Evolutionary conservation across 1,140 invertebrate species (phyloP).

Genomic region (Aphaenogaster rudis): DNA sequence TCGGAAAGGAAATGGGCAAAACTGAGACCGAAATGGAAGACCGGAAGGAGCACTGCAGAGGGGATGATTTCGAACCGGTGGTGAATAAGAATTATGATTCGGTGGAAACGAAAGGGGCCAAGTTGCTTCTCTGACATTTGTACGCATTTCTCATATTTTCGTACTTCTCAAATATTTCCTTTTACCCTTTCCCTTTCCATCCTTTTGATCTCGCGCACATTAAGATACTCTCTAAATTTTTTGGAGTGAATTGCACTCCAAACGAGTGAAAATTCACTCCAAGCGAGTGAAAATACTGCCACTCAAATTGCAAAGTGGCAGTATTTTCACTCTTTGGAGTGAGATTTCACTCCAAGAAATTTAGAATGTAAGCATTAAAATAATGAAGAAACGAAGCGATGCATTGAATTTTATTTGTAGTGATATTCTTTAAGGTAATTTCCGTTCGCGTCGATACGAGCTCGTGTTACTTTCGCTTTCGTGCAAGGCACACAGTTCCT

Average conservation of each 20-base stretch:
- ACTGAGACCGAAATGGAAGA: constrained; percentile 71
- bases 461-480: constrained; percentile 45
- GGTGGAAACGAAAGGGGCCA: constrained; percentile 78
- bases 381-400: not conserved
- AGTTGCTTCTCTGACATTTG: constrained; percentile 62
- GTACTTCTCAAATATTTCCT: not conserved
- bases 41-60: constrained; percentile 67
- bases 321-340: too few relatives aligned
- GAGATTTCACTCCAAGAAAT: too few relatives aligned
- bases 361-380: not conserved
- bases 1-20: constrained; percentile 77
- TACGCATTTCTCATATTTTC: constrained; percentile 20
- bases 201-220: not conserved
- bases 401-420: not conserved
- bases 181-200: not conserved
- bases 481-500: constrained; percentile 40
- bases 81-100: constrained; percentile 82
- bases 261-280: too few relatives aligned
- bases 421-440: constrained; percentile 25
- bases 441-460: constrained; percentile 8
- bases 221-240: not conserved
- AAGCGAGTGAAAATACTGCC: too few relatives aligned
- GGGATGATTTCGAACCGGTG: constrained; percentile 69
- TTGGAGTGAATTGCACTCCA: too few relatives aligned
- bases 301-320: too few relatives aligned